Percentiles rank a stretch among this genome's conserved stretches.
These are phyloP conservation scores for Pyrgus malvae DNA, from an alignment of 2,888 invertebrate genomes.

Conservation along the genomic window DNA sequence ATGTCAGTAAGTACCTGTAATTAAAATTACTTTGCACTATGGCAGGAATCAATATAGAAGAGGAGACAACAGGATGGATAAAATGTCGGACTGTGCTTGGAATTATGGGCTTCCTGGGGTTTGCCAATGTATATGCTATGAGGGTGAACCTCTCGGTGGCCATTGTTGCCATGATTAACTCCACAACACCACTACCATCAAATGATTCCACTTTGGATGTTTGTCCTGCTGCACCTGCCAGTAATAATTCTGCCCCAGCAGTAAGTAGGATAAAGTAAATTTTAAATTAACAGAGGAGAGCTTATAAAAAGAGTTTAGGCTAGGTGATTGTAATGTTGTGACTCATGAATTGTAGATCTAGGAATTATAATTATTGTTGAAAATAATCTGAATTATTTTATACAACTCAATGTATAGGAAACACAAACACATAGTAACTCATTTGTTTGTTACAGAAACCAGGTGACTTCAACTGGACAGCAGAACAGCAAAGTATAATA, in stretches of 20 bases:
- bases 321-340: too few species aligned
- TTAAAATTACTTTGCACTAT: too few species aligned
- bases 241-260: constrained; percentile 63
- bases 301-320: too few species aligned
- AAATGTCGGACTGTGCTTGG: constrained; percentile 90
- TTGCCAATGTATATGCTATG: constrained; percentile 95
- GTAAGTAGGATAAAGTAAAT: constrained; percentile 58
- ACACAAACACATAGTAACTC: not conserved
- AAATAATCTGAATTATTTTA: too few species aligned
- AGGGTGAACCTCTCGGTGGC: constrained; percentile 95
- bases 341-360: too few species aligned
- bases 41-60: too few species aligned
- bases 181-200: constrained; percentile 81
- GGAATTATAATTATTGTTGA: too few species aligned
- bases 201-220: constrained; percentile 83
- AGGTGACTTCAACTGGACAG: constrained; percentile 90
- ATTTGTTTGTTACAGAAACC: constrained; percentile 71
- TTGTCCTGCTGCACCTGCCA: constrained; percentile 75
- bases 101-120: constrained; percentile 92
- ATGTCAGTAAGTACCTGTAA: too few species aligned
- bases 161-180: constrained; percentile 96
- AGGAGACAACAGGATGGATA: constrained; percentile 85
- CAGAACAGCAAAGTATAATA: constrained; percentile 89
- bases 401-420: too few species aligned
- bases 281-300: too few species aligned